A percentile compares a stretch with the other conserved stretches of the same genome.
Evolutionary conservation across 1,140 invertebrate species (phyloP).

Genomic region (Antheraea mylitta): DNA sequence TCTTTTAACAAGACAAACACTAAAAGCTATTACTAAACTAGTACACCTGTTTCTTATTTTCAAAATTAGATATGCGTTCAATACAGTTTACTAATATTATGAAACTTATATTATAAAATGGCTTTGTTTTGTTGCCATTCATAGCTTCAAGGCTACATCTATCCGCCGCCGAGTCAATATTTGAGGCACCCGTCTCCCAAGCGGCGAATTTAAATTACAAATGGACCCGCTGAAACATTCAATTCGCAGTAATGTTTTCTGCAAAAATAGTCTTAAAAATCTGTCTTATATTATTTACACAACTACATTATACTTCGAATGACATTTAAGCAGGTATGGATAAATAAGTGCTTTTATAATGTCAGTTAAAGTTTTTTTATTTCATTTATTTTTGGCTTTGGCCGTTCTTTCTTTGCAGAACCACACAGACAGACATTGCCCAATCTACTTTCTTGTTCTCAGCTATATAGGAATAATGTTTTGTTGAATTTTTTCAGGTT

Average conservation of each 20-base stretch:
- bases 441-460: too few species aligned
- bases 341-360: too few species aligned
- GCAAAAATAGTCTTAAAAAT: slow-evolving; percentile 19
- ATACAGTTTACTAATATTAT: not conserved
- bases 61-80: not conserved
- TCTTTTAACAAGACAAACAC: too few species aligned
- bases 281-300: not conserved
- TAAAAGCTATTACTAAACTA: too few species aligned
- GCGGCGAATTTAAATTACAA: slow-evolving; percentile 46
- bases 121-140: slow-evolving; percentile 6
- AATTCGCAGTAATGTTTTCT: slow-evolving; percentile 26
- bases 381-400: too few species aligned
- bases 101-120: not conserved
- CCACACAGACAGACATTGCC: too few species aligned
- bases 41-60: too few species aligned
- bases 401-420: too few species aligned
- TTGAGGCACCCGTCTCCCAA: slow-evolving; percentile 35
- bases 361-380: too few species aligned
- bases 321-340: not conserved
- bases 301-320: not conserved
- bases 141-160: slow-evolving; percentile 22
- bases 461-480: too few species aligned
- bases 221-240: slow-evolving; percentile 38
- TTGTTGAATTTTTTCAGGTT: too few species aligned
- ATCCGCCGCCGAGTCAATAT: slow-evolving; percentile 35